phyloP scores from a whole-genome alignment of 2,888 invertebrate genomes.

The Corythucha ciliata region DNA sequence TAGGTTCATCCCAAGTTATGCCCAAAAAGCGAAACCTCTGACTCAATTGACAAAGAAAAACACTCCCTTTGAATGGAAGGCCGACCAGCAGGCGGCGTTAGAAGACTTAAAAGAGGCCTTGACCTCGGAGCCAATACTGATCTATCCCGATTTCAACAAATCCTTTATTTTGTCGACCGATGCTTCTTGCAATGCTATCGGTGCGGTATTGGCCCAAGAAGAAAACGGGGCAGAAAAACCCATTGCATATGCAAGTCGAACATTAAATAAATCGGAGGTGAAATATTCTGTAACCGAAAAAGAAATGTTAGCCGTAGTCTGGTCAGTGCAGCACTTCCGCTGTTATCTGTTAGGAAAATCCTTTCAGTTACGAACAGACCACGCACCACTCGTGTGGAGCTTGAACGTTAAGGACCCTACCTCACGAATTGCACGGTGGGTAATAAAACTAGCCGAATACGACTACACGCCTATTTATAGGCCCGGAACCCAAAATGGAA shows the following conservation, averaged over 20 bases:
- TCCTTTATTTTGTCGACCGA: slow-evolving; percentile 7
- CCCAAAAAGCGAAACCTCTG: slow-evolving; percentile 36
- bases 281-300: too few species aligned
- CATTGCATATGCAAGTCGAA: slow-evolving; percentile 9
- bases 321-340: too few species aligned
- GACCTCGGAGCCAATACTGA: slow-evolving; percentile 37
- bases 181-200: not conserved
- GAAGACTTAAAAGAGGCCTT: slow-evolving; percentile 24
- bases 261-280: too few species aligned
- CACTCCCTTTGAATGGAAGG: slow-evolving; percentile 31
- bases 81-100: slow-evolving; percentile 27
- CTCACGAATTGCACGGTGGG: slow-evolving; percentile 40
- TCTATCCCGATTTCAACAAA: not conserved
- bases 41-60: slow-evolving; percentile 29
- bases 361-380: slow-evolving; percentile 41
- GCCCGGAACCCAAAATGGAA: not conserved
- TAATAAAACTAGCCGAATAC: slow-evolving; percentile 38
- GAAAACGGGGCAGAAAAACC: slow-evolving; percentile 5
- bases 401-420: too few species aligned
- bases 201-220: slow-evolving; percentile 7
- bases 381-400: slow-evolving; percentile 40
- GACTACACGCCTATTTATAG: slow-evolving; percentile 29
- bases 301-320: too few species aligned
- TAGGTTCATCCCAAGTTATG: slow-evolving; percentile 40
- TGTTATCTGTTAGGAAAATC: slow-evolving; percentile 38